These are phyloP conservation scores for Baryphthengus martii DNA, from an alignment of 2,113 vertebrate genomes.

Conservation along the genomic window DNA sequence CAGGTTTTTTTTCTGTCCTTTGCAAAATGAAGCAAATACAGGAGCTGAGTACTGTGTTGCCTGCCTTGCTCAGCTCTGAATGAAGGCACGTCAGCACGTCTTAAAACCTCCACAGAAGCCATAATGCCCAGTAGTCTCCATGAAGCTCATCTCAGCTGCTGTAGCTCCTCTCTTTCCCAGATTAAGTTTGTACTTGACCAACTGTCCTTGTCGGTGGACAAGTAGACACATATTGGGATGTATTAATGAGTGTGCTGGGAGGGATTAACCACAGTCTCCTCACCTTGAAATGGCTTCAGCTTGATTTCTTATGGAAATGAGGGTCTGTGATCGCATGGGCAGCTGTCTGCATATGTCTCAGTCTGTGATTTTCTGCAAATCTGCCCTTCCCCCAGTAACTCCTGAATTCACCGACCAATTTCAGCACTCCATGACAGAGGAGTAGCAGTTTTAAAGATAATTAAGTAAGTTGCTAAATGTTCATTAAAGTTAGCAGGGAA, in stretches of 20 bases:
- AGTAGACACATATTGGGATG: not conserved
- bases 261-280: not conserved
- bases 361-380: not conserved
- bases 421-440: not conserved
- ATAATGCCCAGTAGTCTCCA: not conserved
- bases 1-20: not conserved
- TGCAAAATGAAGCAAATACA: not conserved
- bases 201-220: not conserved
- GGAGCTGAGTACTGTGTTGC: not conserved
- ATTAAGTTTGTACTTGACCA: not conserved
- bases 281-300: slow-evolving; percentile 14
- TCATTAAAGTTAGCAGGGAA: not conserved
- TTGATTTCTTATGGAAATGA: slow-evolving; percentile 21
- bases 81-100: not conserved
- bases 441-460: not conserved
- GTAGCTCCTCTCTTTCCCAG: not conserved
- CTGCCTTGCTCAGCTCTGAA: not conserved
- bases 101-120: not conserved
- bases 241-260: not conserved
- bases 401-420: slow-evolving; percentile 1
- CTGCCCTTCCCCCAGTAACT: not conserved
- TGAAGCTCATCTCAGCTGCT: not conserved
- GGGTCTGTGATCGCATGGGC: not conserved
- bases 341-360: not conserved
- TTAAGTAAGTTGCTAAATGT: slow-evolving; percentile 6